These are phyloP conservation scores for Cydia splendana DNA, from an alignment of 1,140 invertebrate species.

Conservation along the genomic window DNA sequence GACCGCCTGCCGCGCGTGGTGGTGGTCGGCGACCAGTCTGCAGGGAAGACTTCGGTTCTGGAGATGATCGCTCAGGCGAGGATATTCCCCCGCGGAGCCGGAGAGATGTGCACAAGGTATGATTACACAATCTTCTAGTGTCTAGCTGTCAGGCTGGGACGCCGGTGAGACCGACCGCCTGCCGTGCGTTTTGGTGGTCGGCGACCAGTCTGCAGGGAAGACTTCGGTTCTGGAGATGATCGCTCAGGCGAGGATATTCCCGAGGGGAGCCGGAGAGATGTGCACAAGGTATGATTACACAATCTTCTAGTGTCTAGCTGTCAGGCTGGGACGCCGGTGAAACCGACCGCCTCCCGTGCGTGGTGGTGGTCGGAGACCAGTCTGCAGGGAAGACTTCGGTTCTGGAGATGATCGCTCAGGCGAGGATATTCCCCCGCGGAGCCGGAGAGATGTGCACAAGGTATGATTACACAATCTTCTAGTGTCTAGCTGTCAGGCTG, in stretches of 20 bases:
- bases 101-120: constrained; percentile 87
- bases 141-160: constrained; percentile 88
- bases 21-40: constrained; percentile 99
- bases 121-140: too few relatives aligned
- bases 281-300: constrained; percentile 82
- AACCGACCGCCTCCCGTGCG: constrained; percentile 97
- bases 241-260: constrained; percentile 98
- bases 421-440: constrained; percentile 96
- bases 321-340: constrained; percentile 91
- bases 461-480: too few relatives aligned
- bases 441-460: constrained; percentile 89
- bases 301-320: too few relatives aligned
- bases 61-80: constrained; percentile 99
- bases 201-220: constrained; percentile 99
- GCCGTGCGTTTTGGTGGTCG: constrained; percentile 99
- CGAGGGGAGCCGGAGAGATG: constrained; percentile 89
- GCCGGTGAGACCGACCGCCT: constrained; percentile 98
- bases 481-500: constrained; percentile 89
- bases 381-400: constrained; percentile 99
- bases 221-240: constrained; percentile 99
- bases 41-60: constrained; percentile 98
- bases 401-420: constrained; percentile 98
- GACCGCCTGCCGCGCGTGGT: constrained; percentile 98
- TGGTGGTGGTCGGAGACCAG: constrained; percentile 99
- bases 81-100: constrained; percentile 94